These are phyloP conservation scores for Hydriomena furcata DNA, from an alignment of 2,888 invertebrate species.

Conservation along the genomic window DNA sequence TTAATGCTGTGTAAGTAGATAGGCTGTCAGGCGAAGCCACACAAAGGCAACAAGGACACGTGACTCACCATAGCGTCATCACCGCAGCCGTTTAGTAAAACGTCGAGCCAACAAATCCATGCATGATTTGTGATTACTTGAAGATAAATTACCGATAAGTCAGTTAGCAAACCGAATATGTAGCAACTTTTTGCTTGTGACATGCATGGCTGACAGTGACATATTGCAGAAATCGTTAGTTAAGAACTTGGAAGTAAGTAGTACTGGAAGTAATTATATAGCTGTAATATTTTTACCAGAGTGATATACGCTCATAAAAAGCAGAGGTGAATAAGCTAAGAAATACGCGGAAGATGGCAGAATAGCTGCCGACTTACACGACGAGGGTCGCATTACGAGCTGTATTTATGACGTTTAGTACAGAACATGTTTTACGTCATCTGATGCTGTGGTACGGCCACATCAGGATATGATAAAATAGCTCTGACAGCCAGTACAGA, in stretches of 20 bases:
- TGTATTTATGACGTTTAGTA: conserved; percentile 15
- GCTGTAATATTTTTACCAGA: too few species aligned
- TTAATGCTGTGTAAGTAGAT: conserved; percentile 31
- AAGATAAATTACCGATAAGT: conserved; percentile 23
- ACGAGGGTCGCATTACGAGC: too few species aligned
- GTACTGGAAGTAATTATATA: too few species aligned
- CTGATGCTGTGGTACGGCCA: background rate
- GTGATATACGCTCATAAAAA: conserved; percentile 7
- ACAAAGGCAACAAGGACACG: conserved; percentile 57
- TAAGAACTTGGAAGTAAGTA: background rate
- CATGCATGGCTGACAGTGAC: conserved; percentile 19
- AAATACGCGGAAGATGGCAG: conserved; percentile 23
- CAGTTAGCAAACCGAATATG: conserved; percentile 23
- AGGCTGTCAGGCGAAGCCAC: conserved; percentile 46
- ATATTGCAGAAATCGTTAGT: conserved; percentile 12
- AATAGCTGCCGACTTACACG: conserved; percentile 9
- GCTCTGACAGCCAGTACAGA: background rate
- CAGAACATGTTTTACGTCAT: background rate
- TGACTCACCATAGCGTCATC: conserved; percentile 60
- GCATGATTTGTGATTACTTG: conserved; percentile 38
- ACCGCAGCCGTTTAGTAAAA: conserved; percentile 29
- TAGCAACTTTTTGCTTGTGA: conserved; percentile 21
- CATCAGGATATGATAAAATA: background rate
- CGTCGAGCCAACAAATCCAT: conserved; percentile 51
- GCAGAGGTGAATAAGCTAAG: background rate